Conservation (phyloP, 2,888 invertebrate species). For the Piscicola geometra region DNA sequence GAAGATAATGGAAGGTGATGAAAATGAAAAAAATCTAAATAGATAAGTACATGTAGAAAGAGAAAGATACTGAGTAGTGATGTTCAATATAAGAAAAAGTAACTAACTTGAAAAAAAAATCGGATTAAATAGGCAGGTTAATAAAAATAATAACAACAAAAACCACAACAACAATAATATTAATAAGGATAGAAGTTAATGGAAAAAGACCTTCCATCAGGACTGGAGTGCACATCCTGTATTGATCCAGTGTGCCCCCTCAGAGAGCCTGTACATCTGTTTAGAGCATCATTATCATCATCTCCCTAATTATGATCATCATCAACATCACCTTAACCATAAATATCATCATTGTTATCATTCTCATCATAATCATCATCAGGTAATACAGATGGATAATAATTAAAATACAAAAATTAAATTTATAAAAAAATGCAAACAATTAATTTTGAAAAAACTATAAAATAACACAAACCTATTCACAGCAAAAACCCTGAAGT, state of each 20-base stretch:
- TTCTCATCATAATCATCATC: too few relatives aligned
- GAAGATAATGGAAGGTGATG: background rate
- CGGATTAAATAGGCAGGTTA: background rate
- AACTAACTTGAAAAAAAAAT: background rate
- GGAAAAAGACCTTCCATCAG: slow-evolving; percentile 73
- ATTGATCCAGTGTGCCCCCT: slow-evolving; percentile 96
- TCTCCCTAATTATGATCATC: too few relatives aligned
- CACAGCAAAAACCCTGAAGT: slow-evolving; percentile 72
- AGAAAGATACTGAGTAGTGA: too few relatives aligned
- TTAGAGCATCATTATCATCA: too few relatives aligned
- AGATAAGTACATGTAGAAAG: too few relatives aligned
- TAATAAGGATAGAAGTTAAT: too few relatives aligned
- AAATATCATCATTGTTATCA: too few relatives aligned
- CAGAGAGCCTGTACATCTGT: slow-evolving; percentile 83
- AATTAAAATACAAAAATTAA: too few relatives aligned
- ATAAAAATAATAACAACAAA: background rate
- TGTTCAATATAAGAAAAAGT: background rate
- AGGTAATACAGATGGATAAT: too few relatives aligned
- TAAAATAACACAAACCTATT: slow-evolving; percentile 53
- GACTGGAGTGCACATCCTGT: slow-evolving; percentile 88
- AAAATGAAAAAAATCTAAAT: background rate
- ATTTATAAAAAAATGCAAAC: too few relatives aligned
- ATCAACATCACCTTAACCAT: too few relatives aligned
- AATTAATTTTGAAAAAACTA: too few relatives aligned
- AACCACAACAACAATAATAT: background rate